These are phyloP conservation scores for Drosophila novamexicana DNA, from an alignment of 1,140 invertebrate species.

Conservation along the genomic window DNA sequence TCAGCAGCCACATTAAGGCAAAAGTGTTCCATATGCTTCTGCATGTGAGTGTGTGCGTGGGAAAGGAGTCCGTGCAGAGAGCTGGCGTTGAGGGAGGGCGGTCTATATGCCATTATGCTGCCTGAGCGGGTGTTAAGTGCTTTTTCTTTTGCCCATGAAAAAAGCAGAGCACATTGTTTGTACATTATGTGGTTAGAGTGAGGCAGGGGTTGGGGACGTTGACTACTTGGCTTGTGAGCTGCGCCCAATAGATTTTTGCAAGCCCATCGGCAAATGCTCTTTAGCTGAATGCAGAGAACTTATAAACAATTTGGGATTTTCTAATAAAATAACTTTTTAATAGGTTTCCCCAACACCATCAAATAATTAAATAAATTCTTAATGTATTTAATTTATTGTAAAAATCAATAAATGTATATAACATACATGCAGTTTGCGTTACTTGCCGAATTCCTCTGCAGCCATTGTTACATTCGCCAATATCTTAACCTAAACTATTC, in stretches of 20 bases:
- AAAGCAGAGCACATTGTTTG: conserved; percentile 56
- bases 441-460: no score
- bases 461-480: no score
- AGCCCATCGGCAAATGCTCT: conserved; percentile 6
- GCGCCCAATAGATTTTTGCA: conserved; percentile 17
- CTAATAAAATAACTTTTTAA: not conserved
- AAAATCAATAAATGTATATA: no score
- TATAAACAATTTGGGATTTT: not conserved
- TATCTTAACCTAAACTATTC: no score
- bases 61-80: not conserved
- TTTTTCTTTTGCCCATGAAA: conserved; percentile 66
- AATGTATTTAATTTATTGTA: no score
- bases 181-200: conserved; percentile 33
- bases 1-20: conserved; percentile 62
- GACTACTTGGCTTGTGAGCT: conserved; percentile 5
- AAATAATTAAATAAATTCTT: no score
- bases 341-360: no score
- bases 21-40: conserved; percentile 51
- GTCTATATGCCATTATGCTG: conserved; percentile 52
- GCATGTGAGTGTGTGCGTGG: conserved; percentile 8
- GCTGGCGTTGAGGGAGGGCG: conserved; percentile 6
- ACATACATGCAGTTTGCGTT: no score
- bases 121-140: conserved; percentile 58
- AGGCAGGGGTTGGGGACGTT: not conserved
- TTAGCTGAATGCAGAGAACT: not conserved